Evolutionary conservation across 2,113 vertebrate species (phyloP).

Genomic region (Brienomyrus brachyistius): DNA sequence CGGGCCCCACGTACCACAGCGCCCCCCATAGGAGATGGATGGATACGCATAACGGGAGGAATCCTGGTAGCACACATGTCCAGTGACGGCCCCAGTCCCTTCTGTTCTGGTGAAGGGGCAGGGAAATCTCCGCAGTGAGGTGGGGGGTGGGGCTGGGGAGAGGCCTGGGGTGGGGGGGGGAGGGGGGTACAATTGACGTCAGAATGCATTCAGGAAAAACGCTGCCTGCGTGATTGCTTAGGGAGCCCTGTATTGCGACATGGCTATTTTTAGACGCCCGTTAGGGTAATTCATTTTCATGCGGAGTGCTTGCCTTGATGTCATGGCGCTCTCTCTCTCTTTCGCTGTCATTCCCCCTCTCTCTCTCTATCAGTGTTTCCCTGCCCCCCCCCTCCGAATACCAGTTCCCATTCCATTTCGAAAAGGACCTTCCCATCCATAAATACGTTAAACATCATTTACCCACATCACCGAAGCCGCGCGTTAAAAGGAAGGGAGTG

Average conservation of each 20-base stretch:
- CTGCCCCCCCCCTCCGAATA: background rate
- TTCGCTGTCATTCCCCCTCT: conserved; percentile 14
- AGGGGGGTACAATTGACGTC: conserved; percentile 21
- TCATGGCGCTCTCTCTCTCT: conserved; percentile 38
- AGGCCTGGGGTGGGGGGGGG: background rate
- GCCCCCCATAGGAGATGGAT: background rate
- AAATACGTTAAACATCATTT: background rate
- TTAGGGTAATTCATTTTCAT: conserved; percentile 54
- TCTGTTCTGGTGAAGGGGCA: background rate
- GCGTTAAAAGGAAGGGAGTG: background rate
- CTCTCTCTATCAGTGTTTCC: conserved; percentile 12
- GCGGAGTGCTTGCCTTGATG: conserved; percentile 38
- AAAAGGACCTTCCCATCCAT: background rate
- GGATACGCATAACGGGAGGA: background rate
- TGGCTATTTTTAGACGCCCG: conserved; percentile 51
- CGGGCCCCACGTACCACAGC: background rate
- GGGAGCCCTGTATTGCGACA: conserved; percentile 31
- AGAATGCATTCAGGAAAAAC: conserved; percentile 29
- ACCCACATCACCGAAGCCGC: background rate
- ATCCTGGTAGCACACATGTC: background rate
- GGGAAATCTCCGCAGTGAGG: background rate
- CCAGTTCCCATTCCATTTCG: background rate
- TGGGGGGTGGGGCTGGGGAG: conserved; percentile 17
- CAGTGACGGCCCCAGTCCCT: background rate
- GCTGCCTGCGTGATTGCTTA: conserved; percentile 20